These are phyloP conservation scores for Rotaria sp. DNA, from an alignment of 2,888 invertebrate species.

Conservation along the genomic window DNA sequence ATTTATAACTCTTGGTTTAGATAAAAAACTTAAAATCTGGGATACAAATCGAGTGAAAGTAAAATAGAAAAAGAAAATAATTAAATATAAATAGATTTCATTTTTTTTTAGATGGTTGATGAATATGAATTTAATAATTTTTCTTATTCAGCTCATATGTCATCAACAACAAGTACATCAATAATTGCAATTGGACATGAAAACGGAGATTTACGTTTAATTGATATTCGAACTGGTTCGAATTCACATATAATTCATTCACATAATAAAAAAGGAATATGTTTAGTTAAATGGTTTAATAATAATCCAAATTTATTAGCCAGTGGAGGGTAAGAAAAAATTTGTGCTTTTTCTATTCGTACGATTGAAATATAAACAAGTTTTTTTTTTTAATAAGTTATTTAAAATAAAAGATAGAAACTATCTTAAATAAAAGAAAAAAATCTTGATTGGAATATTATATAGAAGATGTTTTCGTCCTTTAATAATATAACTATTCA, in stretches of 20 bases:
- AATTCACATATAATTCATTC: not conserved
- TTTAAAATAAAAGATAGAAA: no score
- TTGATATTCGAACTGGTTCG: constrained; percentile 6
- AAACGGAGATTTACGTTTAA: not conserved
- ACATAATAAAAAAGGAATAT: not conserved
- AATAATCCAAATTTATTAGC: constrained; percentile 24
- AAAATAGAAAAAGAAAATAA: not conserved
- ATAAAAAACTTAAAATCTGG: constrained; percentile 23
- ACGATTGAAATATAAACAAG: no score
- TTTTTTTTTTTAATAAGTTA: no score
- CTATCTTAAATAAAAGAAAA: no score
- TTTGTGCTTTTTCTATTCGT: not conserved
- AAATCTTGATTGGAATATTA: no score
- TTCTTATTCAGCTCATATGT: not conserved
- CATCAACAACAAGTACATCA: not conserved
- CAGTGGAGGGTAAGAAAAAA: not conserved
- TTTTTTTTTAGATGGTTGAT: not conserved
- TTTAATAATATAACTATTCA: no score
- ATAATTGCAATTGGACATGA: not conserved
- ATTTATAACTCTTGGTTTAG: not conserved
- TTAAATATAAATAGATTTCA: not conserved
- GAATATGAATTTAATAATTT: not conserved
- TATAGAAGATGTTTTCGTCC: no score
- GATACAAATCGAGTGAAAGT: constrained; percentile 22
- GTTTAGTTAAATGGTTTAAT: constrained; percentile 24